A percentile compares a stretch with the other conserved stretches of the same genome.
Conservation (phyloP, 2,888 invertebrate species). For the Piscicola geometra region DNA sequence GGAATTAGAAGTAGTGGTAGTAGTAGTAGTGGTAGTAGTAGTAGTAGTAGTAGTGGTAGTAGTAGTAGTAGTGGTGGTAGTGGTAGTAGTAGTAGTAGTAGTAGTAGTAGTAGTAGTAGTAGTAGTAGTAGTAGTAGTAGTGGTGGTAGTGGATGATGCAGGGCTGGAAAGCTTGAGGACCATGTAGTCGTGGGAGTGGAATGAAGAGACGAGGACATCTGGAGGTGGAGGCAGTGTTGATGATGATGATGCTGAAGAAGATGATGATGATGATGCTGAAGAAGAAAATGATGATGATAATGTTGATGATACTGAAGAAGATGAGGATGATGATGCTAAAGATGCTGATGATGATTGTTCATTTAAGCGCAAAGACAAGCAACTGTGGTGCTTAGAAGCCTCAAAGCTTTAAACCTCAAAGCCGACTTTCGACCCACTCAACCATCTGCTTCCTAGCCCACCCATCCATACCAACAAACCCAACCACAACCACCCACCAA, state of each 20-base stretch:
- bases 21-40: background rate
- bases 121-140: constrained; percentile 13
- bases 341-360: too few relatives aligned
- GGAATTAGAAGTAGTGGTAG: background rate
- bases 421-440: too few relatives aligned
- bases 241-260: background rate
- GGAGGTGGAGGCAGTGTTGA: background rate
- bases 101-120: constrained; percentile 19
- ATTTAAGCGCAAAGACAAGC: too few relatives aligned
- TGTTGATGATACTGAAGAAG: background rate
- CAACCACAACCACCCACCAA: too few relatives aligned
- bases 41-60: constrained; percentile 13
- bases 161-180: constrained; percentile 3
- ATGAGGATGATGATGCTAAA: too few relatives aligned
- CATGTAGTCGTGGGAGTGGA: constrained; percentile 27
- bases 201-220: constrained; percentile 14
- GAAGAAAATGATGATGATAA: too few relatives aligned
- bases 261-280: too few relatives aligned
- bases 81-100: constrained; percentile 20
- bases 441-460: too few relatives aligned
- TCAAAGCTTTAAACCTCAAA: too few relatives aligned
- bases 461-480: too few relatives aligned
- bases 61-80: constrained; percentile 28
- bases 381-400: too few relatives aligned
- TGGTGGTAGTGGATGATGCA: background rate